Base-by-base conservation (phyloP, 2,113 vertebrate genomes). In the Neotragus pygmaeus region DNA sequence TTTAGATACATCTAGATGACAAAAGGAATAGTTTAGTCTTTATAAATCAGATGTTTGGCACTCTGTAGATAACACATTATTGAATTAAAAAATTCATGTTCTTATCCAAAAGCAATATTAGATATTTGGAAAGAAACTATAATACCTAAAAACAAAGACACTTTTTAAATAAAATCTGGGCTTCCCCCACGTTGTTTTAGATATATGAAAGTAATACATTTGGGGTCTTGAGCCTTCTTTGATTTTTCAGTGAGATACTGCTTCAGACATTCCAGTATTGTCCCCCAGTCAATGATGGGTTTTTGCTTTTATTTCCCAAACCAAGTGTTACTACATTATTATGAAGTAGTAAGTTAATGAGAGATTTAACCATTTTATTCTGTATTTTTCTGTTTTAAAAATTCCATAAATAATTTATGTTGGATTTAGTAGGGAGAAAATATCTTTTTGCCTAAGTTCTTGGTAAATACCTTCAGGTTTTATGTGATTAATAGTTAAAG, bases 311-410 rank as follows among this genome's bases (percentile, higher is more conserved):
- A 17, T 17, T 23, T 10, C 6, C 14, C 8, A 87, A 83, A 66
- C n/a, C 28, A 66, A 85, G 25, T 77, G 60, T 45, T 75, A 60
- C 23, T 45, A 14, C 33, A 47, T 57, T 43, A 78, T 27, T 36
- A 39, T 15, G 5, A 12, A 58, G 7, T 70, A 53, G 28, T 58
- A 96, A 75, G n/a, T 83, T 28, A 94, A 58, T 43, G 33, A 94
- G 45, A 53, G 27, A 6, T 83, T 94, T 93, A 82, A 90, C 73
- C 6, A 78, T 77, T 77, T 75, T 83, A 6, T 80, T 88, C 49
- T 91, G n/a, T 43, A 80, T 60, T 84, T 96, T 97, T 92, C 25
- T 88, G 15, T 49, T 93, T 86, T 64, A 51, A 85, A 60, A 90
- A 84, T 19, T 19, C 27, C 90, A 13, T 23, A 94, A 58, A 25